Evolutionary conservation across 2,888 invertebrate species (phyloP).

Genomic region (Plebejus anna): DNA sequence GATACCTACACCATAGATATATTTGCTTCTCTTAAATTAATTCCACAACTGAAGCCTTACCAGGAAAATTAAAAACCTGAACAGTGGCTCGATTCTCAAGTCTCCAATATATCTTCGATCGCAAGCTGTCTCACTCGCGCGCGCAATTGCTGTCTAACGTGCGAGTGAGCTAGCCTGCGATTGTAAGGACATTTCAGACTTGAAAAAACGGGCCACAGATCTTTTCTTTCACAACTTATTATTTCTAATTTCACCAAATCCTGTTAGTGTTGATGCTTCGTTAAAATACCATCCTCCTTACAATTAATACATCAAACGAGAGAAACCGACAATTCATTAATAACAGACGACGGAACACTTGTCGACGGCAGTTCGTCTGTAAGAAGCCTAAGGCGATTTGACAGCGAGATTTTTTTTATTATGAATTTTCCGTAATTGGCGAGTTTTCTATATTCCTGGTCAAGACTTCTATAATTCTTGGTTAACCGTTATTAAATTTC

Average conservation of each 20-base stretch:
- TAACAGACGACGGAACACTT: background rate
- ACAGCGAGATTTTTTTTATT: background rate
- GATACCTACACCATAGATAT: constrained; percentile 34
- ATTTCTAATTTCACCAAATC: background rate
- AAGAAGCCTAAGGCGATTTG: too few species aligned
- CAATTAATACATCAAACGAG: background rate
- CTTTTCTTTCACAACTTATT: too few species aligned
- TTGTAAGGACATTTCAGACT: too few species aligned
- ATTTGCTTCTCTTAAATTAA: constrained; percentile 28
- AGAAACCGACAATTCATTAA: background rate
- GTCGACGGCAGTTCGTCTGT: too few species aligned
- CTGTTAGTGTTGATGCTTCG: background rate
- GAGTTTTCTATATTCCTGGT: background rate
- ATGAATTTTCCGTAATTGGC: background rate
- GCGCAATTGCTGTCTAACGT: too few species aligned
- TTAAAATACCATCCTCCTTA: background rate
- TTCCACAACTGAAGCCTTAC: background rate
- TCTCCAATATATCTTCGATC: too few species aligned
- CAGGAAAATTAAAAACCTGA: background rate
- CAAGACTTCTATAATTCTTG: background rate
- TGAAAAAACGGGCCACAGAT: too few species aligned
- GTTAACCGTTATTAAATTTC: background rate
- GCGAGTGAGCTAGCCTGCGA: too few species aligned
- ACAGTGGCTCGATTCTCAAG: background rate
- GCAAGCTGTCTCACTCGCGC: too few species aligned